Evolutionary conservation across 1,140 invertebrate species (phyloP).

Genomic region (Dufourea novaeangliae): DNA sequence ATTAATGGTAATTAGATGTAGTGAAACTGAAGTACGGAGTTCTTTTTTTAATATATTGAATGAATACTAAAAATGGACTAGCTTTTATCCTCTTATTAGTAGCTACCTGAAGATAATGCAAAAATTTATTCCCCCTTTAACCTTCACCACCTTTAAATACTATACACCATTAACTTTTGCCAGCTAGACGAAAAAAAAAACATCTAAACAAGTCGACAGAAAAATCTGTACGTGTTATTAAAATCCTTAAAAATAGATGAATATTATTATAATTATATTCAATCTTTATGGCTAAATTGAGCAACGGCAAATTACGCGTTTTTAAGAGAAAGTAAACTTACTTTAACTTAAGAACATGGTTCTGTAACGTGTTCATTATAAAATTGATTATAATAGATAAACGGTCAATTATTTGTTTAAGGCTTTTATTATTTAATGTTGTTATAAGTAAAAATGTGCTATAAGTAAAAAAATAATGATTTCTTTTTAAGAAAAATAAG

Average conservation of each 20-base stretch:
- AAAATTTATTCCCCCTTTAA: not conserved
- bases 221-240: not conserved
- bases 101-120: not conserved
- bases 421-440: no score
- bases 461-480: no score
- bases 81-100: not conserved
- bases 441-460: no score
- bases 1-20: not conserved
- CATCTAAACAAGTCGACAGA: not conserved
- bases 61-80: not conserved
- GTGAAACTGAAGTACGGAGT: not conserved
- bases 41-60: not conserved
- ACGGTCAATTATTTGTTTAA: not conserved
- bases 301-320: not conserved
- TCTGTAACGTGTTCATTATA: not conserved
- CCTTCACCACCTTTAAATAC: conserved; percentile 12
- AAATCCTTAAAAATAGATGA: not conserved
- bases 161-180: not conserved
- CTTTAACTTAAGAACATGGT: not conserved
- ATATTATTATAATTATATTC: not conserved
- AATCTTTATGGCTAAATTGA: not conserved
- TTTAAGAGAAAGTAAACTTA: not conserved
- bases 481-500: no score
- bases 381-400: not conserved
- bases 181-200: not conserved